Percentiles rank a stretch among this genome's conserved stretches.
Evolutionary conservation across 2,797 vertebrate genomes (phyloP).

Genomic region (Enteromius afrohamiltoni): DNA sequence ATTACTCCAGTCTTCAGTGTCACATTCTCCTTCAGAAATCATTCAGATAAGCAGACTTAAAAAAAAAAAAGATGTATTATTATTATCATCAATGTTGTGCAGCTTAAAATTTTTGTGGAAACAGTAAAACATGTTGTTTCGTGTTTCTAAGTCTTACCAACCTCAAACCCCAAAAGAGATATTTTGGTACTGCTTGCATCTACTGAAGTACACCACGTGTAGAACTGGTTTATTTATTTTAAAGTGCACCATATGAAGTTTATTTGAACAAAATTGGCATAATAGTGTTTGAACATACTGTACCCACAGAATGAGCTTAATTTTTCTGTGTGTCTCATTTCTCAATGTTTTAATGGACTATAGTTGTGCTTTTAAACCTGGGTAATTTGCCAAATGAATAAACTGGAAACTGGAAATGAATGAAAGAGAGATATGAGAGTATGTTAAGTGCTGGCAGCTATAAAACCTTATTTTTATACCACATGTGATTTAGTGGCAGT

Average conservation of each 20-base stretch:
- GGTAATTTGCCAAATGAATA: slow-evolving; percentile 34
- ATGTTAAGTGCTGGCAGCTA: slow-evolving; percentile 15
- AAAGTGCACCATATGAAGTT: background rate
- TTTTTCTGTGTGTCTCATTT: background rate
- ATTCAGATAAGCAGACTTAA: background rate
- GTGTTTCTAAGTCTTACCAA: no score
- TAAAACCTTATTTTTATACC: background rate
- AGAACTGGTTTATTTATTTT: background rate
- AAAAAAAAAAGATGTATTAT: no score
- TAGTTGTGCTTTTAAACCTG: slow-evolving; percentile 32
- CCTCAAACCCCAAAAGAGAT: no score
- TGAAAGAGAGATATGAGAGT: slow-evolving; percentile 25
- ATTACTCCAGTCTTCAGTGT: background rate
- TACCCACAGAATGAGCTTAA: background rate
- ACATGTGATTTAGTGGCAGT: background rate
- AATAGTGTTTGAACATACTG: background rate
- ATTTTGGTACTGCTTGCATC: no score
- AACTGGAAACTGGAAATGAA: slow-evolving; percentile 12
- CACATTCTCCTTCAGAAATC: background rate
- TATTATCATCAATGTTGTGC: background rate
- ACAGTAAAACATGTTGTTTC: background rate
- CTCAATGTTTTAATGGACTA: background rate
- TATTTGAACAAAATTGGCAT: background rate
- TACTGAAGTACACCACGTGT: no score
- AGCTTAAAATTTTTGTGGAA: background rate